phyloP scores from a whole-genome alignment of 2,113 vertebrate species.

The Australoheros scitulus region DNA sequence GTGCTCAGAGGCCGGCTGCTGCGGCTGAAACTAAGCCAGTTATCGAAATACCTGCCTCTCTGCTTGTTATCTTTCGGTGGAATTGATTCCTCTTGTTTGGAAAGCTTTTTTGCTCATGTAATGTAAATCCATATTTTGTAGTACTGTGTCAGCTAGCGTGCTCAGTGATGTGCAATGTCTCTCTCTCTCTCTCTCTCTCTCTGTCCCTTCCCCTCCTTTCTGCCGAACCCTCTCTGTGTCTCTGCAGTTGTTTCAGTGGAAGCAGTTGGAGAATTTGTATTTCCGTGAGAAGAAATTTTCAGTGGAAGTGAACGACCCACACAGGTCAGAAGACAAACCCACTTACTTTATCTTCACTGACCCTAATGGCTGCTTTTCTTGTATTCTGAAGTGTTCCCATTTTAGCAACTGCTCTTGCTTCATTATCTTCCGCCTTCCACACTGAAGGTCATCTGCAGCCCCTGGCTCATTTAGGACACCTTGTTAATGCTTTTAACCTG shows the following conservation, averaged over 20 bases:
- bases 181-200: neutral
- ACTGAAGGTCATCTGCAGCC: constrained; percentile 45
- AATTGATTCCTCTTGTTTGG: neutral
- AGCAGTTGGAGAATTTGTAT: constrained; percentile 97
- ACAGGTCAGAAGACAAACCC: constrained; percentile 83
- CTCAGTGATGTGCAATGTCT: constrained; percentile 33
- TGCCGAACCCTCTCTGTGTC: constrained; percentile 20
- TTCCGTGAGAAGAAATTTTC: constrained; percentile 99
- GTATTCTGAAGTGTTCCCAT: constrained; percentile 31
- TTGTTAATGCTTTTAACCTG: constrained; percentile 46
- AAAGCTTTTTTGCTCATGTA: neutral
- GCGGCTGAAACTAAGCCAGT: neutral
- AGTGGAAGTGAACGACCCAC: constrained; percentile 95
- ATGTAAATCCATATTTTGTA: constrained; percentile 27
- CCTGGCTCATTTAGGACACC: constrained; percentile 14
- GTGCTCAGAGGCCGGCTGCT: constrained; percentile 2
- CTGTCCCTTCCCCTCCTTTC: neutral
- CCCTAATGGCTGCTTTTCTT: constrained; percentile 7
- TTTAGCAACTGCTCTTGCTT: constrained; percentile 32
- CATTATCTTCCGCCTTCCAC: constrained; percentile 39
- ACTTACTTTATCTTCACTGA: neutral
- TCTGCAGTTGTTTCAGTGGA: constrained; percentile 94
- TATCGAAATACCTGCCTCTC: neutral
- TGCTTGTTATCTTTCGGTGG: neutral
- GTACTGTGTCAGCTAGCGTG: constrained; percentile 22